These are phyloP conservation scores for Hemiprocne comata DNA, from an alignment of 2,113 vertebrate genomes.

Conservation along the genomic window DNA sequence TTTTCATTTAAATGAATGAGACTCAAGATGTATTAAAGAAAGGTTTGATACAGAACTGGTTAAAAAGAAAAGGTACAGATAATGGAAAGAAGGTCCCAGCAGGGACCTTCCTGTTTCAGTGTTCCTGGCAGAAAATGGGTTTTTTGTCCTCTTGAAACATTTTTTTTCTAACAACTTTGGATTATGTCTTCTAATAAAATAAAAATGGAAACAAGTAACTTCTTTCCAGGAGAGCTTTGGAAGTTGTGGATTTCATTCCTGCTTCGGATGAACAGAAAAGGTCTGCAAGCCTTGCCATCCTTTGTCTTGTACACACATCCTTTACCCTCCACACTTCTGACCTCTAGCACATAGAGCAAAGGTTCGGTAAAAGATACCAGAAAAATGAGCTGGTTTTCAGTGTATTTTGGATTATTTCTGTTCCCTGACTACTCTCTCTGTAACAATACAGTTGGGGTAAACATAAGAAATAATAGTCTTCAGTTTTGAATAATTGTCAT, in stretches of 20 bases:
- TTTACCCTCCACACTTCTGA: neutral
- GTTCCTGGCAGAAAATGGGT: neutral
- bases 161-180: neutral
- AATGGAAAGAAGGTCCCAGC: neutral
- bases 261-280: neutral
- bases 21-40: neutral
- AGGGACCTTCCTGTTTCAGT: neutral
- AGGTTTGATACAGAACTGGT: neutral
- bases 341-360: neutral
- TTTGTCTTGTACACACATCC: neutral
- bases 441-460: neutral
- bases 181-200: neutral
- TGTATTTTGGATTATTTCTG: neutral
- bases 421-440: neutral
- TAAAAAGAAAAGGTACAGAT: neutral
- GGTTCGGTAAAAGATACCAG: neutral
- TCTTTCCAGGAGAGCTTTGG: neutral
- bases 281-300: neutral
- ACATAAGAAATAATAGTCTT: neutral
- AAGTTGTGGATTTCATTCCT: neutral
- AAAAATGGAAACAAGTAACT: neutral
- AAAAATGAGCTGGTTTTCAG: neutral
- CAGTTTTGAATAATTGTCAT: neutral
- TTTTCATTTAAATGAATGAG: slow-evolving; percentile 9
- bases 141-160: neutral